Conservation (phyloP, 1,140 invertebrate genomes). For the Coenobita brevimanus region DNA sequence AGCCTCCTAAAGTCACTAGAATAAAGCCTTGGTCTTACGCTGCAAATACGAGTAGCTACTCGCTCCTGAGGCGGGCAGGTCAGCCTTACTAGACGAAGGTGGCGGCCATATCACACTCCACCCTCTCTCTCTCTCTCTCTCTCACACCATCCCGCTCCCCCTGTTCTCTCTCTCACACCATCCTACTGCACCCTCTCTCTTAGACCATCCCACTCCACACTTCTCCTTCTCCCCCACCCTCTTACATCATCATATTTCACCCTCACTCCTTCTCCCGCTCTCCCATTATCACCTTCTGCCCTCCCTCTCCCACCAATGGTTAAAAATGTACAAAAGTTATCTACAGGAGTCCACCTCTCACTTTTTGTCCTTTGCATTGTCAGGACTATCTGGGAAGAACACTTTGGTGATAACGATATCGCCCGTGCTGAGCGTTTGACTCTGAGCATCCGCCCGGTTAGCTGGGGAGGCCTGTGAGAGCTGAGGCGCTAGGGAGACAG, state of each 20-base stretch:
- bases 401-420: conserved; percentile 94
- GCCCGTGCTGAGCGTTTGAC: conserved; percentile 92
- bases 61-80: conserved; percentile 46
- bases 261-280: too few relatives aligned
- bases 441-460: conserved; percentile 76
- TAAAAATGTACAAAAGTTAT: conserved; percentile 66
- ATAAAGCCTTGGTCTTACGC: too few relatives aligned
- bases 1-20: too few relatives aligned
- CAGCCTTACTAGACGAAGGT: conserved; percentile 56
- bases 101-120: background rate
- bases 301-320: conserved; percentile 55
- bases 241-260: too few relatives aligned
- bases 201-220: too few relatives aligned
- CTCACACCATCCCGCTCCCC: too few relatives aligned
- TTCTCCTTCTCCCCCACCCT: background rate
- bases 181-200: background rate
- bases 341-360: conserved; percentile 50
- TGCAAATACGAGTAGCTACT: too few relatives aligned
- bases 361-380: conserved; percentile 65
- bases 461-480: conserved; percentile 43
- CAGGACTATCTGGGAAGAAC: conserved; percentile 72
- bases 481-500: conserved; percentile 33
- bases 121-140: too few relatives aligned
- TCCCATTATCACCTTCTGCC: too few relatives aligned
- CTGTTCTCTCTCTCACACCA: background rate